Evolutionary conservation across 1,140 invertebrate genomes (phyloP), one percentile per base, ranked within the genome.

Genomic region (Oryzaephilus surinamensis): DNA sequence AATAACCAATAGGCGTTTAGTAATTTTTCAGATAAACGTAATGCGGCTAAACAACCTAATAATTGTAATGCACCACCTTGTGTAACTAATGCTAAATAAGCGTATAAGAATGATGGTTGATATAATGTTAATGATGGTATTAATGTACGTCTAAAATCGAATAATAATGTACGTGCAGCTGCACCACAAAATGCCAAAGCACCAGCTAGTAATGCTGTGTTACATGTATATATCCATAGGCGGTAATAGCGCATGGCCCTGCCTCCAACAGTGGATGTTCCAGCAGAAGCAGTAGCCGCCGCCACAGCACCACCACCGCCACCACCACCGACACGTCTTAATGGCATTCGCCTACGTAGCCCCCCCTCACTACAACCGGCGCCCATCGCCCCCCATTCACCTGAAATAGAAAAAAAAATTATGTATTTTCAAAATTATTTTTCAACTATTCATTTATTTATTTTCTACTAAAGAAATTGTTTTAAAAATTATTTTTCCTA

Each of bases 221-320:
- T 90, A 76, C 84, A 89, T 55, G 84, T 82, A 72, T 90, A 90
- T 60, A 91, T 90, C 86, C 86, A 90, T 56, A 90, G 75, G 62
- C 85, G 80, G 69, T 92, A 92, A 73, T 90, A 91, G 66, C 71
- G 58, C 60, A 62, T 62, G 38, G 60, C 60, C 48, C 59, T 58
- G 45, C 52, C 54, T 40, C 51, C 50, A 24, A 54, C 46, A 23
- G 48, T 50, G 39, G 51, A 51, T 43, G 50, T 38, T 27, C 39
- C 41, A 23, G 43, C 27, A 20, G 43, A 28, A 43, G 28, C 43
- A 45, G 66, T 69, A 60, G 60, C 47, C 59, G 70, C 68, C 47
- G 65, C 58, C 54, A 69, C 59, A 58, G 68, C 58, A 40, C 68
- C 67, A 47, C 69, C 58, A 58, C 67, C n/a, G n/a, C n/a, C 43